These are phyloP conservation scores for Diglossa brunneiventris DNA, from an alignment of 2,113 vertebrate species.

Conservation along the genomic window DNA sequence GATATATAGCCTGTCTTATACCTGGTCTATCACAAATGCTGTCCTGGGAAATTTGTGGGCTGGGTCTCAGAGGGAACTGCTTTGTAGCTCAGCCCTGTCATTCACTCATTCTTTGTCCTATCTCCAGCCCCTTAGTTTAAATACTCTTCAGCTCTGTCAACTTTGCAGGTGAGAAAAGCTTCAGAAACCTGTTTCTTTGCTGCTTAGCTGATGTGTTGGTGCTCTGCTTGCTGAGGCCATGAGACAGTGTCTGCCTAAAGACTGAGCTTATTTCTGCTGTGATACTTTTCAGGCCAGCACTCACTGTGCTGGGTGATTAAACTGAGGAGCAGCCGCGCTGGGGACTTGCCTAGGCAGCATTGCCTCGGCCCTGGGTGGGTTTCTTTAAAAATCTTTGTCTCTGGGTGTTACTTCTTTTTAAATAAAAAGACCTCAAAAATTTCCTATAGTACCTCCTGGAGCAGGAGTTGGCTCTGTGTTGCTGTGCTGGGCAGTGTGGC, in stretches of 20 bases:
- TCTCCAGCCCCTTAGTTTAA: background rate
- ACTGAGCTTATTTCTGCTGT: background rate
- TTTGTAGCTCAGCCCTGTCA: background rate
- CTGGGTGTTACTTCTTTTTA: background rate
- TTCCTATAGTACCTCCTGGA: accelerated
- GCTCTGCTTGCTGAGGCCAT: background rate
- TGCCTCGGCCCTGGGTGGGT: background rate
- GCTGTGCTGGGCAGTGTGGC: background rate
- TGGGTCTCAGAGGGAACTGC: background rate
- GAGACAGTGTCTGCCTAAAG: background rate
- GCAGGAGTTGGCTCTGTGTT: background rate
- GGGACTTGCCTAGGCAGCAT: background rate
- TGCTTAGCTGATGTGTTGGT: background rate
- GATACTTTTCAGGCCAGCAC: background rate
- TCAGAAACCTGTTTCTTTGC: background rate
- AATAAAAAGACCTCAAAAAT: background rate
- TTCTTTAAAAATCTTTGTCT: background rate
- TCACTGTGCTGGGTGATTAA: background rate
- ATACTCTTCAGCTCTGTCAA: background rate
- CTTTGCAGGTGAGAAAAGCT: background rate
- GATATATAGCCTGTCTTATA: constrained; percentile 5
- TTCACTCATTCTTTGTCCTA: background rate
- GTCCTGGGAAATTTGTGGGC: background rate
- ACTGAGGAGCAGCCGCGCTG: accelerated
- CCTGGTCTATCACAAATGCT: background rate